phyloP scores from a whole-genome alignment of 2,113 vertebrate genomes.

The Apteryx owenii region DNA sequence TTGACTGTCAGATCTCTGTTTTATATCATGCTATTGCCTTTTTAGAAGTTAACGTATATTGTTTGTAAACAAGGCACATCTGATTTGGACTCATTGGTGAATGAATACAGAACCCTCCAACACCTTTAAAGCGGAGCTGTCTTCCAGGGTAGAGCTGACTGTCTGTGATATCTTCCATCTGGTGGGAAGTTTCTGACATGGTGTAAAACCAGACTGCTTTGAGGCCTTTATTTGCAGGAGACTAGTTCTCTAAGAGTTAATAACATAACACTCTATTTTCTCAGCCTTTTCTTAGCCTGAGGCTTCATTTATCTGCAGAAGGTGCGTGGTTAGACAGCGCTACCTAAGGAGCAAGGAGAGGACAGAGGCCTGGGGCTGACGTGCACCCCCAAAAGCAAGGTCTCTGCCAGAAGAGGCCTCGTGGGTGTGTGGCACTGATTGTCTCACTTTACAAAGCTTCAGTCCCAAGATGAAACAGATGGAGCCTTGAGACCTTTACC shows the following conservation, averaged over 20 bases:
- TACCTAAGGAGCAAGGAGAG: background rate
- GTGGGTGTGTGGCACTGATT: background rate
- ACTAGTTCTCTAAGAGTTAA: background rate
- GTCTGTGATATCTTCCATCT: background rate
- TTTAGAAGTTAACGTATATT: background rate
- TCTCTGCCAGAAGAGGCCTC: background rate
- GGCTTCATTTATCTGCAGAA: background rate
- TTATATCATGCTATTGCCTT: background rate
- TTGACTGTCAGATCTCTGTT: background rate
- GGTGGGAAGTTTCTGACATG: background rate
- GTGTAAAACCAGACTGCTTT: background rate
- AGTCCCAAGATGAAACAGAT: background rate
- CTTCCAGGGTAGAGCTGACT: background rate
- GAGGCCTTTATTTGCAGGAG: background rate
- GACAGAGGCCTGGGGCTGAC: background rate
- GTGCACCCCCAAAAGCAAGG: background rate
- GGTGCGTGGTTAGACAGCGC: background rate
- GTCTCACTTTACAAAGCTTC: background rate
- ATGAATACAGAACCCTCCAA: background rate
- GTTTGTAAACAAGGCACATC: accelerated
- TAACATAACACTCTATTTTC: background rate
- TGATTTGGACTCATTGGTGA: accelerated
- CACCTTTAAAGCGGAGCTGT: background rate
- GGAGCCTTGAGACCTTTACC: too few species aligned
- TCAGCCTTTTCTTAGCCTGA: background rate